Base-by-base conservation (phyloP, 2,888 invertebrate species). In the Hemaris fuciformis region DNA sequence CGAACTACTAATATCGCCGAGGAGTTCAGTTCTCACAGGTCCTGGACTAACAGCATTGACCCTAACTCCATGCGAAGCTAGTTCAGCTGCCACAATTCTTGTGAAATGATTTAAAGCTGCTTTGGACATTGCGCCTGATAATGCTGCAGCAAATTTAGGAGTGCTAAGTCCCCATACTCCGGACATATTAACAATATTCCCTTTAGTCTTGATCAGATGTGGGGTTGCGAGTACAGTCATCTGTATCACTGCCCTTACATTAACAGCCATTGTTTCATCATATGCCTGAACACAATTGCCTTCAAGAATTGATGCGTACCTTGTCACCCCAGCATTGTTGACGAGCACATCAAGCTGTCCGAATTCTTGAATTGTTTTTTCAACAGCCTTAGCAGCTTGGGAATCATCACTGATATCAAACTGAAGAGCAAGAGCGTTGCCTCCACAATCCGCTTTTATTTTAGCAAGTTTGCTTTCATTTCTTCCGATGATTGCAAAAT, bases 141-240 rank as follows among this genome's bases (percentile, higher is more conserved):
- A 22, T 5, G 18, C 27, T 4, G 7, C 3, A 13, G 60, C 22
- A 0, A 15, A 6, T 13, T 22, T 20, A 10, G 60, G 42, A 23
- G 56, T 45, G 4, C 15, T 43, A 1, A 56, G 27, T 1, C 72
- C 76, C 3, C 62, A 72, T 0, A 74, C 56, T 60, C 84, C 85
- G 0, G 86, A 85, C 42, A 84, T 71, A 34, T 85, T 86, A 0
- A 87, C 63, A 0, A 87, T 77, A 53, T 81, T 85, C 0, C 84
- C 75, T 41, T 72, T 82, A 0, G 77, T 72, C 48, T 78, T 66
- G 0, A 75, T 70, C 0, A 85, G 66, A 62, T 83, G 58, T 0
- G 83, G 81, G 0, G 69, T 67, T 5, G 80, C 77, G 2, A 79
- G 61, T 7, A 66, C 72, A 0, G 81, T 83, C 0, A 85, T 42